Conservation (phyloP, 1,140 invertebrate species). For the Epicauta chinensis region DNA sequence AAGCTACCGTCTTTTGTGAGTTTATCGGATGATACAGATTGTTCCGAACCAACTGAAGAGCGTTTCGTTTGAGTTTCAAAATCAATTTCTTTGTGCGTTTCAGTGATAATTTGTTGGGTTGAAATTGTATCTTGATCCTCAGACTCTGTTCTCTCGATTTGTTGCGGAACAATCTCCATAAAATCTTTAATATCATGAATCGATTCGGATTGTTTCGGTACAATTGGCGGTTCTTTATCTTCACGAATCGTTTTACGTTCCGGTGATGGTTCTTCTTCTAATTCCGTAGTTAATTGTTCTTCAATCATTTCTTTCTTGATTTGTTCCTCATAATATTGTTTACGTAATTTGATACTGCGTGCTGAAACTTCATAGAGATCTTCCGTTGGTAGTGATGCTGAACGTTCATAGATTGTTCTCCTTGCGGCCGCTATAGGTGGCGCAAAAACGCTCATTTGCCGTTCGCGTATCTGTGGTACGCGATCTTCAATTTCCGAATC, state of each 20-base stretch:
- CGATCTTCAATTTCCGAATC: slow-evolving; percentile 42
- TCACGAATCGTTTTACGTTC: slow-evolving; percentile 39
- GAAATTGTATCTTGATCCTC: slow-evolving; percentile 19
- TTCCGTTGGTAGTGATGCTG: slow-evolving; percentile 44
- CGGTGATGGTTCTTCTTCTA: slow-evolving; percentile 47
- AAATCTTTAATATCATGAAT: slow-evolving; percentile 13
- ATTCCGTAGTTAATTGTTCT: slow-evolving; percentile 44
- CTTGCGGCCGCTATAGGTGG: slow-evolving; percentile 32
- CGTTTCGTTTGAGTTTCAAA: slow-evolving; percentile 20
- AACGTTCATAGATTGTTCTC: slow-evolving; percentile 45
- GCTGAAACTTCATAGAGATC: slow-evolving; percentile 41
- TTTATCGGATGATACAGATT: slow-evolving; percentile 28
- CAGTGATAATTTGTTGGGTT: slow-evolving; percentile 11
- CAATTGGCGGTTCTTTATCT: slow-evolving; percentile 22
- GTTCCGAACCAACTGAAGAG: slow-evolving; percentile 28
- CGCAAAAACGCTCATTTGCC: slow-evolving; percentile 41
- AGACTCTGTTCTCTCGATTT: slow-evolving; percentile 13
- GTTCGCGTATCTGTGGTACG: slow-evolving; percentile 39
- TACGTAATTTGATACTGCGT: slow-evolving; percentile 39
- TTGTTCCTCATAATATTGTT: slow-evolving; percentile 46
- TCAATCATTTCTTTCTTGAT: slow-evolving; percentile 47
- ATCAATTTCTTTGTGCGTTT: slow-evolving; percentile 33
- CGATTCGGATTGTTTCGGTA: slow-evolving; percentile 18
- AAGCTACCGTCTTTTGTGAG: slow-evolving; percentile 30
- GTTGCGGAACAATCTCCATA: slow-evolving; percentile 2